These are phyloP conservation scores for Beris chalybata DNA, from an alignment of 2,888 invertebrate species.

Conservation along the genomic window DNA sequence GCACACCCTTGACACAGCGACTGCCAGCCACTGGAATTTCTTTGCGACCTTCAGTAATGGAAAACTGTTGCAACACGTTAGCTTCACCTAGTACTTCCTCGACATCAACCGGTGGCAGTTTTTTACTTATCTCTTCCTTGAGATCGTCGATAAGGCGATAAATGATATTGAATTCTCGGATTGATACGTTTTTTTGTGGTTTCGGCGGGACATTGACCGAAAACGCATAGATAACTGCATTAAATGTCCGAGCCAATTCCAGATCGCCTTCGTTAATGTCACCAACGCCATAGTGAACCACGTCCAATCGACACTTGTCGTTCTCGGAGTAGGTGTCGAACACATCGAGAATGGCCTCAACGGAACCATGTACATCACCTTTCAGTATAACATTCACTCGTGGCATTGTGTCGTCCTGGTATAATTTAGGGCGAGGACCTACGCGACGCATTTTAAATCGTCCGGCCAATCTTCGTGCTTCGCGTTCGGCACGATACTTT, in stretches of 20 bases:
- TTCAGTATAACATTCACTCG: slow-evolving; percentile 67
- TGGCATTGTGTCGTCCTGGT: slow-evolving; percentile 59
- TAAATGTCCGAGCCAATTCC: slow-evolving; percentile 74
- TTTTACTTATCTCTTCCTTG: slow-evolving; percentile 72
- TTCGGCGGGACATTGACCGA: slow-evolving; percentile 67
- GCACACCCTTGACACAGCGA: slow-evolving; percentile 74
- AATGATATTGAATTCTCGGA: slow-evolving; percentile 84
- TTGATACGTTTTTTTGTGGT: slow-evolving; percentile 56
- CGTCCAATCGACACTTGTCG: slow-evolving; percentile 72
- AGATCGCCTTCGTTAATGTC: slow-evolving; percentile 80
- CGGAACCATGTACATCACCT: slow-evolving; percentile 94
- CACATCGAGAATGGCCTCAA: slow-evolving; percentile 92
- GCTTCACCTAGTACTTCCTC: slow-evolving; percentile 86
- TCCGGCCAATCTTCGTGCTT: slow-evolving; percentile 65
- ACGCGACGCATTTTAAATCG: slow-evolving; percentile 59
- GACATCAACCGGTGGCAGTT: slow-evolving; percentile 70
- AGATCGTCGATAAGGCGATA: slow-evolving; percentile 91
- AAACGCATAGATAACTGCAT: slow-evolving; percentile 86
- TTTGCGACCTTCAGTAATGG: slow-evolving; percentile 75
- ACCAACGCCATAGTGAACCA: slow-evolving; percentile 92
- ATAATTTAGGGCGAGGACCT: slow-evolving; percentile 65
- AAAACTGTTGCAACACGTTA: slow-evolving; percentile 79
- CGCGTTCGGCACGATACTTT: slow-evolving; percentile 65
- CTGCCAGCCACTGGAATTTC: slow-evolving; percentile 89
- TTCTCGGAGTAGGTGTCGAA: slow-evolving; percentile 82